Conservation (phyloP, 92 coral and sea anemone genomes). For the Zoanthus sociatus region DNA sequence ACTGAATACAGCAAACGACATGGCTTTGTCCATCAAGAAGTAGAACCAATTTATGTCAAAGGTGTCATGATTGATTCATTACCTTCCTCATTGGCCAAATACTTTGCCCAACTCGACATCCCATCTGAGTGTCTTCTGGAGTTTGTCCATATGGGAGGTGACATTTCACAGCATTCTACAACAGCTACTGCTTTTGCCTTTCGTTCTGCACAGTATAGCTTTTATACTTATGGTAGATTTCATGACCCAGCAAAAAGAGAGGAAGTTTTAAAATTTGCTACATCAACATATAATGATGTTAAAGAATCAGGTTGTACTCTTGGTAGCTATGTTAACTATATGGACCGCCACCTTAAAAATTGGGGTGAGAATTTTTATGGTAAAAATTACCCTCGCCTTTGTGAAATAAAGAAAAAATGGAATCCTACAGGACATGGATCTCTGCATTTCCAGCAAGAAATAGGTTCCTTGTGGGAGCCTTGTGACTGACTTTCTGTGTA, state of each 20-base stretch:
- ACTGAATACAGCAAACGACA: constrained; percentile 88
- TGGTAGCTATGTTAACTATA: constrained; percentile 88
- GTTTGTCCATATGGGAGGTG: constrained; percentile 93
- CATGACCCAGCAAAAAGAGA: constrained; percentile 52
- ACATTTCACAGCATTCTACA: constrained; percentile 63
- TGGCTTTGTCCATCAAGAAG: constrained; percentile 88
- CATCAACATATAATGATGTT: constrained; percentile 75
- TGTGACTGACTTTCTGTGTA: neutral
- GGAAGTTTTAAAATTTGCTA: constrained; percentile 75
- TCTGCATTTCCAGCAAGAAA: constrained; percentile 87
- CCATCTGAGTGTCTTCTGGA: constrained; percentile 81
- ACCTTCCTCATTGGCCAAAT: constrained; percentile 68
- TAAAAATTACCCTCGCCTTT: constrained; percentile 72
- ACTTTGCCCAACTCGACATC: constrained; percentile 68
- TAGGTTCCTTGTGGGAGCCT: constrained; percentile 91
- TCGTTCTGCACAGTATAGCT: constrained; percentile 81
- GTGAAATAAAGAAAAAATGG: constrained; percentile 80
- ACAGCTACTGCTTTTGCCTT: constrained; percentile 74
- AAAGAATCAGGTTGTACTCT: constrained; percentile 70
- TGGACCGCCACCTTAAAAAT: constrained; percentile 77
- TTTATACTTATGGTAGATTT: constrained; percentile 82
- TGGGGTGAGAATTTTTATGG: constrained; percentile 83
- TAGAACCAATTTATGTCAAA: constrained; percentile 86
- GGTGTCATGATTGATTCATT: constrained; percentile 78
- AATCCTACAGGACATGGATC: constrained; percentile 82